phyloP scores from a whole-genome alignment of 2,888 invertebrate species.

The Eupithecia tripunctaria region DNA sequence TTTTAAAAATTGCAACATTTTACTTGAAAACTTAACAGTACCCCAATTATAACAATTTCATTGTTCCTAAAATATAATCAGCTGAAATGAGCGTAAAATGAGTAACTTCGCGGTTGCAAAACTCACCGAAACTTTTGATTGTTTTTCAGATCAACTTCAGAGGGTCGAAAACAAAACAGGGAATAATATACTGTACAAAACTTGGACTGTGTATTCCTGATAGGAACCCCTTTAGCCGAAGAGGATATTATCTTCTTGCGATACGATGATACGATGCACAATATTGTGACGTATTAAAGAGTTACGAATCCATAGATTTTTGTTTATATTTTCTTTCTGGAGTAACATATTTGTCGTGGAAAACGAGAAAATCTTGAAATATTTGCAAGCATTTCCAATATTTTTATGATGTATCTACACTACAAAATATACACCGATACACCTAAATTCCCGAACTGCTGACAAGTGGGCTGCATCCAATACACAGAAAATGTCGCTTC shows the following conservation, averaged over 20 bases:
- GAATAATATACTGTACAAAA: conserved; percentile 66
- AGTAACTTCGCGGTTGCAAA: conserved; percentile 38
- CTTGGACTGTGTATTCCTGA: conserved; percentile 71
- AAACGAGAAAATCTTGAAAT: not conserved
- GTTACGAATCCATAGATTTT: not conserved
- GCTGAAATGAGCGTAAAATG: conserved; percentile 42
- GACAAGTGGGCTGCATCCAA: not conserved
- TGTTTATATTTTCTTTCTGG: not conserved
- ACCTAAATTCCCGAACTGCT: no score
- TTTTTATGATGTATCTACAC: not conserved
- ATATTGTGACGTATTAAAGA: not conserved
- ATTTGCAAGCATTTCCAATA: not conserved
- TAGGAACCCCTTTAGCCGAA: conserved; percentile 68
- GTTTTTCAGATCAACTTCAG: conserved; percentile 43
- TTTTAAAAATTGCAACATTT: not conserved
- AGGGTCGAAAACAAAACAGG: conserved; percentile 45
- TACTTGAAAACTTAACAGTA: not conserved
- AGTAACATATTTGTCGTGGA: not conserved
- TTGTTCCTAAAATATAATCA: conserved; percentile 27
- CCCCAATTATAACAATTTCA: conserved; percentile 15
- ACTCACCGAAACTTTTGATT: conserved; percentile 44
- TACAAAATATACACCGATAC: not conserved
- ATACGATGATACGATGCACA: not conserved
- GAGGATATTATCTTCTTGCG: not conserved
- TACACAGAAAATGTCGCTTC: not conserved